Base-by-base conservation (phyloP, 2,888 invertebrate genomes). In the Cinara cedri region DNA sequence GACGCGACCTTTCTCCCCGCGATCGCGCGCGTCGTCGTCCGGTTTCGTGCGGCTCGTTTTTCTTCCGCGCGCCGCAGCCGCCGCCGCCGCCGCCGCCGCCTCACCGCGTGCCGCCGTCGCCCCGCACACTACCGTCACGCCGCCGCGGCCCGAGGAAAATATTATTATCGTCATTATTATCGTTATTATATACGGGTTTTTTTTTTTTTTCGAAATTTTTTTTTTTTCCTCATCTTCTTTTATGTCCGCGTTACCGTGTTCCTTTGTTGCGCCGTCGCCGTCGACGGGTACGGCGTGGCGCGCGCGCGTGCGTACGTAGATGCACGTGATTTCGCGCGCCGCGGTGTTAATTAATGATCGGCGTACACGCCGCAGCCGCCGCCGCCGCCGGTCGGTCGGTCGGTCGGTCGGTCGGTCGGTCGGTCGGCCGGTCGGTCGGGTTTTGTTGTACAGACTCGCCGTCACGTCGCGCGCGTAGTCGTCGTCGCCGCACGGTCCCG, bases 341-440 rank as follows among this genome's bases (percentile, higher is more conserved):
- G 70, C 44, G 42, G 60, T n/a, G 78, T 78, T 78, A 78, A 78
- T 78, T 78, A 78, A 78, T 68, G 78, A 78, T 78, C 57, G 62
- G 24, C n/a, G 57, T 54, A 24, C 57, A n/a, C 42, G 65, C 26
- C 66, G 74, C 16, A 16, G 57, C 13, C 24, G 19, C 3, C 46
- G 68, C 10, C 68, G 34, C 11, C 26, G 65, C 26, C 46, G 0
- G 63, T 21, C 44, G 21, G 51, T 70, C 70, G n/a, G 51, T 70
- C 70, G 34, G n/a, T 34, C 34, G 34, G 34, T 34, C 34, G 34
- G 34, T 3, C n/a, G 60, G 14, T 26, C 44, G 65, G 51, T 70
- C 70, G 34, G n/a, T 34, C 34, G 34, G 34, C 6, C 34, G 34
- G 34, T 3, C n/a, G 60, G 14, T 26, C 44, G 65, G 16, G 42